Percentiles rank a stretch among this genome's conserved stretches.
phyloP scores from a whole-genome alignment of 2,888 invertebrate genomes.

The Smittia sp. region DNA sequence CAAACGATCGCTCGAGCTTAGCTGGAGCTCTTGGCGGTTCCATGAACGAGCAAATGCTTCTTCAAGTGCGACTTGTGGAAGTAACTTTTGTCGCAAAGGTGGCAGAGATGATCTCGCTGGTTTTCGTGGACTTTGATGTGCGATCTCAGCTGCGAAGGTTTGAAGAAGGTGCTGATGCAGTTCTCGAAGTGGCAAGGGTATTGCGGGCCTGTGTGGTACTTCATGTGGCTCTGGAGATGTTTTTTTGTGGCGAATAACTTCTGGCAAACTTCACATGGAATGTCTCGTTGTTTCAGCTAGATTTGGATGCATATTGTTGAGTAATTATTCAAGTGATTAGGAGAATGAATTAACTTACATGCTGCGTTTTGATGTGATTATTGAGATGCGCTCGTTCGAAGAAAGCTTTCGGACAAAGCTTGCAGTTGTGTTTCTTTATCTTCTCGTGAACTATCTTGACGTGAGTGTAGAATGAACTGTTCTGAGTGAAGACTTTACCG shows the following conservation, averaged over 20 bases:
- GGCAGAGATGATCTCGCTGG: neutral
- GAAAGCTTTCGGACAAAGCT: neutral
- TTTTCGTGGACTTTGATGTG: neutral
- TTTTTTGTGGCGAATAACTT: neutral
- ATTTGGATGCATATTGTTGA: neutral
- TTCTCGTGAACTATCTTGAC: slow-evolving; percentile 15
- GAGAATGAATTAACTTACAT: neutral
- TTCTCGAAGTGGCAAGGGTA: neutral
- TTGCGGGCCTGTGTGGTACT: neutral
- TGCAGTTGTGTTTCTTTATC: slow-evolving; percentile 14
- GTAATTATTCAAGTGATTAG: neutral
- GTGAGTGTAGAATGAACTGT: neutral
- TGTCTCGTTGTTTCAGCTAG: neutral
- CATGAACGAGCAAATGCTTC: neutral
- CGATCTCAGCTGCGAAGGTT: neutral
- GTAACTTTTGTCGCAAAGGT: neutral
- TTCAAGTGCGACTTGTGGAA: neutral
- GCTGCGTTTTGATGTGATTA: slow-evolving; percentile 16
- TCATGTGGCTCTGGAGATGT: neutral
- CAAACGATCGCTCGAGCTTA: too few species aligned
- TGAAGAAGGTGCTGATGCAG: slow-evolving; percentile 8
- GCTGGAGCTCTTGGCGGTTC: too few species aligned
- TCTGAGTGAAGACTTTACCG: slow-evolving; percentile 22
- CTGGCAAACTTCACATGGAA: slow-evolving; percentile 10
- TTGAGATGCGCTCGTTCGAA: neutral